Evolutionary conservation across 2,888 invertebrate species (phyloP), one percentile per base, ranked within the genome.

Genomic region (Calameuta idolon): DNA sequence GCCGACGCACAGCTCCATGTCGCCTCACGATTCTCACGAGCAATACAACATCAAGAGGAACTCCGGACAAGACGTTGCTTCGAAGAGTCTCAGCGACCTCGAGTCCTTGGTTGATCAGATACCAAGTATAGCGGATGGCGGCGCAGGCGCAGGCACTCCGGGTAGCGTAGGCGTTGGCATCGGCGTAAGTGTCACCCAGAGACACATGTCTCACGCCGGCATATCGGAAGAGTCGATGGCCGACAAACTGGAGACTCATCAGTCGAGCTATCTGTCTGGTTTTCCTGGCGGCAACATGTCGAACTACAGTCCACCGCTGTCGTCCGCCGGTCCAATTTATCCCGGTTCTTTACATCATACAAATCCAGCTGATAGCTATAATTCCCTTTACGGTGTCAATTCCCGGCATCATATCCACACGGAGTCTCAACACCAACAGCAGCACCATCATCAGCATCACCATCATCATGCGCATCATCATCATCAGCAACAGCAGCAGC

Each of bases 91-190:
- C 75, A 97, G 97, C 31, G 97, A 97, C 33, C 93, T 97, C 74
- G 97, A 97, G 92, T 97, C 97, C 71, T 93, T 97, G 75, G 97
- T 97, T 82, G 97, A 97, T 92, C 97, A 97, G 93, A 97, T 97
- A 92, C 97, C 97, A 76, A 96, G 96, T 87, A 96, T 97, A 91
- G 95, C 96, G 78, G 97, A 97, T 86, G 95, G 95, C 23, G 55
- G 15, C 1, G 23, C 55, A 55, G 55, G 55, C 23, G 11, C 94
- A 94, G 73, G 85, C 90, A 55, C 55, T 55, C 23, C 55, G 9
- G 23, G 55, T 23, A 23, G 40, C 5, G 40, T 40, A 15, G 40
- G 55, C 55, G 55, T 55, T 9, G 40, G 40, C 40, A 15, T 40
- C 5, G 55, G 55, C 55, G 55, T 55, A 1, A 71, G 12, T 12